Evolutionary conservation across 2,113 vertebrate species (phyloP).

Genomic region (Poicephalus meyeri): DNA sequence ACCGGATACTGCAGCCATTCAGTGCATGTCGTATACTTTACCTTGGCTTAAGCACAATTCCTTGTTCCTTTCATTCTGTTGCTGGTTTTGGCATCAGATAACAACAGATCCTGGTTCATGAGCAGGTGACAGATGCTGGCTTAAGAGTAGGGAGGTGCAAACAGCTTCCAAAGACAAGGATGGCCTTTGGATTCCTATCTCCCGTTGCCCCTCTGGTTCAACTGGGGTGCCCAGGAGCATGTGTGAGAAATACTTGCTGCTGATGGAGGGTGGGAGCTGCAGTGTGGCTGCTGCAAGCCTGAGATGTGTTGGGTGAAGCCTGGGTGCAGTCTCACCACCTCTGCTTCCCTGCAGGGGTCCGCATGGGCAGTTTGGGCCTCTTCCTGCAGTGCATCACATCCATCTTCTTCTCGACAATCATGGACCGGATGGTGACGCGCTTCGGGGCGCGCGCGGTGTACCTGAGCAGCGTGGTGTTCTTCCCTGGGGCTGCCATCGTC

Average conservation of each 20-base stretch:
- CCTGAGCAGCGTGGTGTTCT: conserved; percentile 80
- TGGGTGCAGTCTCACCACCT: neutral
- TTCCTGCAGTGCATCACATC: conserved; percentile 87
- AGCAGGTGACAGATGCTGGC: neutral
- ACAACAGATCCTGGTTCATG: conserved; percentile 16
- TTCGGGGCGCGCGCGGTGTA: conserved; percentile 79
- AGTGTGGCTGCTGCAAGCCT: neutral
- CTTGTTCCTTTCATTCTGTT: neutral
- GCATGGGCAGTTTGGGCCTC: conserved; percentile 87
- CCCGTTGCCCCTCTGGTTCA: neutral
- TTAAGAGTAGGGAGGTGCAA: neutral
- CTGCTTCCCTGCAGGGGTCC: conserved; percentile 74
- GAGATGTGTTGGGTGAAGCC: rapidly evolving
- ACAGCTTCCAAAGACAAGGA: neutral
- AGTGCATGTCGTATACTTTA: neutral
- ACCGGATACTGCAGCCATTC: neutral
- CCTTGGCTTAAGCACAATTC: neutral
- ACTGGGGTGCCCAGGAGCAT: neutral
- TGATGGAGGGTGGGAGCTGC: neutral
- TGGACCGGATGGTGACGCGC: conserved; percentile 82
- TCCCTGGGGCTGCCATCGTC: conserved; percentile 75
- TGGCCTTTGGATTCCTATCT: neutral
- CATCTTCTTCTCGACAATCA: conserved; percentile 82
- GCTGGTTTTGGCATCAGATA: conserved; percentile 11
- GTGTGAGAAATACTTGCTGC: neutral